Evolutionary conservation across 2,888 invertebrate species (phyloP), one percentile per base, ranked within the genome.

Genomic region (Chalcis sispes): DNA sequence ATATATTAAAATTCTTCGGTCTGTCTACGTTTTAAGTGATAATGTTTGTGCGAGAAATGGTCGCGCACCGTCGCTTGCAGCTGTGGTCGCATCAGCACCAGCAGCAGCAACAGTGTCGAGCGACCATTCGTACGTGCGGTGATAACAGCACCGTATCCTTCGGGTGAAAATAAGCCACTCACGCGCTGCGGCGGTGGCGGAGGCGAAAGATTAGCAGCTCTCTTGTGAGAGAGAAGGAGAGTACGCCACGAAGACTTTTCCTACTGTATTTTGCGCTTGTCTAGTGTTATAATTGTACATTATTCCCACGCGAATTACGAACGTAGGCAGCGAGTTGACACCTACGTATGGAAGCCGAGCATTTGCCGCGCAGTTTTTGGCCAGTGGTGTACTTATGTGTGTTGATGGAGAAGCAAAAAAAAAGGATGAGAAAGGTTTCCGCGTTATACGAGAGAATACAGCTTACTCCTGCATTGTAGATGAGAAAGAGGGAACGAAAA

Each of bases 171-270:
- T 54, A 42, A 54, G 32, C 40, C 46, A 27, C 5, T 20, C 23
- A n/a, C n/a, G n/a, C 32, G 25, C 20, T 13, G 50, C 10, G 20
- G 52, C 52, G 15, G 52, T 8, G 27, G 25, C 52, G 23, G 25
- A 23, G 13, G 32, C 2, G 23, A 1, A n/a, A n/a, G n/a, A n/a
- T n/a, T n/a, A n/a, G n/a, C n/a, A n/a, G n/a, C 25, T 1, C 2
- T 0, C 2, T 1, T 2, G 15, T 20, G n/a, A 25, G 23, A 23
- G 3, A 18, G 10, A 13, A 23, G 15, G n/a, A 27, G 23, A 23
- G 48, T 32, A n/a, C 36, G 61, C 50, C 40, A 25, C 52, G 48
- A 54, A 69, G 20, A 48, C 36, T 54, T 42, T 10, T 40, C 20
- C 13, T 42, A 25, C 2, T n/a, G n/a, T 8, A n/a, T 10, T 25